Evolutionary conservation across 2,113 vertebrate species (phyloP), one percentile per base, ranked within the genome.

Genomic region (Bettongia penicillata): DNA sequence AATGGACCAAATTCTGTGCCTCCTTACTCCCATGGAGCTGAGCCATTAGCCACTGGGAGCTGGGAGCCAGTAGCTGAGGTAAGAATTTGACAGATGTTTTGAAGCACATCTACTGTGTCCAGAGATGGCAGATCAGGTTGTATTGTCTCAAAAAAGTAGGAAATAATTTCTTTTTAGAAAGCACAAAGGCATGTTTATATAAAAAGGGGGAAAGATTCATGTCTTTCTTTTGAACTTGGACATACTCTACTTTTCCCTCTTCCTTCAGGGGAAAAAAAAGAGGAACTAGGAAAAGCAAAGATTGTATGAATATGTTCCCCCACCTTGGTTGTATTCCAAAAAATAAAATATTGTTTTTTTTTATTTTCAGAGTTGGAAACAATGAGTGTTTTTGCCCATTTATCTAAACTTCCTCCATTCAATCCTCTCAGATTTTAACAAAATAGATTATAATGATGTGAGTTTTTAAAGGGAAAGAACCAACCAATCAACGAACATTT

Each of bases 131-230:
- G 98, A 97, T 98, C 96, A 90, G 98, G 96, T 93, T 28, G 97
- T 90, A 96, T 98, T 97, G 98, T 98, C 96, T 98, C 97, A 97
- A 98, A 97, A 84, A 98, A 98, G 98, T 98, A 99, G 98, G 98
- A 98, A 99, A 99, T 96, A 94, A 97, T 96, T 98, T 98, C 95
- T 98, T 97, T 96, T 98, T 98, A 98, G 98, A 99, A 99, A 99
- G 98, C 98, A 98, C 96, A 98, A 98, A 98, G n/a, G 96, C 98
- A 0, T 4, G 43, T 95, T 91, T 90, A 89, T 98, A 97, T 77
- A 98, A 98, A 84, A 97, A 97, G 92, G 97, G 98, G 97, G 98
- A 95, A 95, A 96, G 98, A 96, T 95, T 97, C 96, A 93, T 94
- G 97, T 96, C 96, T 93, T 95, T 97, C 98, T 94, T 98, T 97